A percentile compares a stretch with the other conserved stretches of the same genome.
phyloP scores from a whole-genome alignment of 2,888 invertebrate species.

The Pocota personata region DNA sequence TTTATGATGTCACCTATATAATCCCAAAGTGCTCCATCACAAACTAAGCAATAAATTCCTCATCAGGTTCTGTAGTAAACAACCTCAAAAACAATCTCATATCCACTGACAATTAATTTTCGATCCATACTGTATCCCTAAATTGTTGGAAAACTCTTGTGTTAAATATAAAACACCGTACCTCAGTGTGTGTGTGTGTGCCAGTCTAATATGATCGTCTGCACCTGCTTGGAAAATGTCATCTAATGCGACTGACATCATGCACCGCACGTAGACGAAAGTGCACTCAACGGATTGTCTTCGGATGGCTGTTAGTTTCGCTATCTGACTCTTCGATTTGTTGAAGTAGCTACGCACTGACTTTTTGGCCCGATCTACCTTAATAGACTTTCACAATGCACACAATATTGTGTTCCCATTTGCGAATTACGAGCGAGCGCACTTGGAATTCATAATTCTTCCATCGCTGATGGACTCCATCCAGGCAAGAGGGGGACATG shows the following conservation, averaged over 20 bases:
- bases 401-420: slow-evolving; percentile 59
- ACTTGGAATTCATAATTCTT: slow-evolving; percentile 62
- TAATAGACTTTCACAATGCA: slow-evolving; percentile 51
- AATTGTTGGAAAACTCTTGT: background rate
- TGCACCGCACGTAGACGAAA: slow-evolving; percentile 71
- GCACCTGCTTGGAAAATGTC: slow-evolving; percentile 72
- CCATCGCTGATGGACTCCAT: slow-evolving; percentile 33
- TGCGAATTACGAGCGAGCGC: slow-evolving; percentile 64
- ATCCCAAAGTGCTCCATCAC: background rate
- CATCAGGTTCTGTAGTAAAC: background rate
- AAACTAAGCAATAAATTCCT: background rate
- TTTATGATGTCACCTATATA: background rate
- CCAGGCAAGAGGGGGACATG: background rate
- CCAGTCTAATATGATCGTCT: slow-evolving; percentile 61
- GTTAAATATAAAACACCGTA: slow-evolving; percentile 56
- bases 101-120: background rate
- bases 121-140: background rate
- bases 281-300: slow-evolving; percentile 71
- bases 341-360: slow-evolving; percentile 18
- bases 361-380: slow-evolving; percentile 52
- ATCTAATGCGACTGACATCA: slow-evolving; percentile 67
- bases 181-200: slow-evolving; percentile 5
- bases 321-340: slow-evolving; percentile 43
- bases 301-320: slow-evolving; percentile 49
- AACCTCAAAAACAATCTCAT: background rate